A percentile compares a stretch with the other conserved stretches of the same genome.
phyloP scores from a whole-genome alignment of 2,888 invertebrate genomes.

The Cryptops parisi region DNA sequence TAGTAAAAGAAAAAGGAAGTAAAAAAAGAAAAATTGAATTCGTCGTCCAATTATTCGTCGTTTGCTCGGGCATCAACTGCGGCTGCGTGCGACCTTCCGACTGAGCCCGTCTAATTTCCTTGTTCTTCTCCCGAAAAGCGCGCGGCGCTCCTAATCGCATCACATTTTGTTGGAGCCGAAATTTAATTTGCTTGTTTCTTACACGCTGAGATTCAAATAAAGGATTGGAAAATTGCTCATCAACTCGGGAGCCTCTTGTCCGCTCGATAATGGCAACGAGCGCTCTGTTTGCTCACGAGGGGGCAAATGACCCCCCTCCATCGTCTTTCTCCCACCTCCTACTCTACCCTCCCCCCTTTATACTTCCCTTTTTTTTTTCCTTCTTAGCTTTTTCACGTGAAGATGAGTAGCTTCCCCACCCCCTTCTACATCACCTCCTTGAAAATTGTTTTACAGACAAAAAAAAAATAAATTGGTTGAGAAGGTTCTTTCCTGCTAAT shows the following conservation, averaged over 20 bases:
- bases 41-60: slow-evolving; percentile 5
- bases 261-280: neutral
- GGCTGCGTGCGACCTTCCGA: neutral
- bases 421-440: too few species aligned
- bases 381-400: too few species aligned
- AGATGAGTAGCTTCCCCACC: too few species aligned
- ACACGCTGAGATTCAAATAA: slow-evolving; percentile 10
- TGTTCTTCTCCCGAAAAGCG: neutral
- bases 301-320: too few species aligned
- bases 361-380: too few species aligned
- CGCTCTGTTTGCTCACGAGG: neutral
- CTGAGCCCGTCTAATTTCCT: neutral
- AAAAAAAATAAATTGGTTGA: too few species aligned
- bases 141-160: slow-evolving; percentile 5
- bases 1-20: neutral
- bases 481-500: too few species aligned
- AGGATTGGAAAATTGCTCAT: slow-evolving; percentile 4
- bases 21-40: slow-evolving; percentile 9
- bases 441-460: too few species aligned
- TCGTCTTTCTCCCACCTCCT: too few species aligned
- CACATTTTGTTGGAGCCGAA: slow-evolving; percentile 8
- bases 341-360: too few species aligned
- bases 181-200: slow-evolving; percentile 10
- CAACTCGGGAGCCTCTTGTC: neutral
- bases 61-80: slow-evolving; percentile 2